Evolutionary conservation across 2,888 invertebrate genomes (phyloP), one percentile per base, ranked within the genome.

Genomic region (Diarsia mendica): DNA sequence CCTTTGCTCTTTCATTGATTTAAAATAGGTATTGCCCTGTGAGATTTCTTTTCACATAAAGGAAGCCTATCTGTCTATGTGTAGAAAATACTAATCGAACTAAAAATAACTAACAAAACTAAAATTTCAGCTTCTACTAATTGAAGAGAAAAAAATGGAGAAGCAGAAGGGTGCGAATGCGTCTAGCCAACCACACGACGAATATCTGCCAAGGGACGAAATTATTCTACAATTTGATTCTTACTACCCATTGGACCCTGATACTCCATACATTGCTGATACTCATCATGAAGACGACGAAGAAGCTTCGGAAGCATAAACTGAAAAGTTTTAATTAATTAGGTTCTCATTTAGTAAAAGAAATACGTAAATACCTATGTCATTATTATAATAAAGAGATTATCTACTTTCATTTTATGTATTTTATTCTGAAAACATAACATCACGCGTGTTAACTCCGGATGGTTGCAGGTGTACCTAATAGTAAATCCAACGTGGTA

Each of bases 281-380:
- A 18, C 5, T 44, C 20, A 23, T 8, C 3, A 15, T 8, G 46
- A 64, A 9, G 18, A 49, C 0, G 28, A 49, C 8, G 4, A 53
- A 28, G 11, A 23, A n/a, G 11, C 0, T 9, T 3, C 20, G 4
- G 71, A 49, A 48, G 11, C 28, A 63, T 63, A 55, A 39, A 44
- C 11, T 39, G 28, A 63, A 70, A 53, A 44, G 44, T n/a, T 3
- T 20, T 13, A 3, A 28, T 20, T 0, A 46, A 63, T 3, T 44
- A 48, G n/a, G 10, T 39, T 46, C 13, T 53, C 20, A n/a, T 48
- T 23, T 46, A 23, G n/a, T 53, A 69, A 48, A 28, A 18, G 2
- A 51, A 48, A 58, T 70, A 77, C 79, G 63, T 79, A 77, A 77
- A 79, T 49, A 71, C 53, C 53, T 63, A 63, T 71, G 79, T 71